Evolutionary conservation across 2,797 vertebrate genomes (phyloP).

Genomic region (Onychomys leucogaster): DNA sequence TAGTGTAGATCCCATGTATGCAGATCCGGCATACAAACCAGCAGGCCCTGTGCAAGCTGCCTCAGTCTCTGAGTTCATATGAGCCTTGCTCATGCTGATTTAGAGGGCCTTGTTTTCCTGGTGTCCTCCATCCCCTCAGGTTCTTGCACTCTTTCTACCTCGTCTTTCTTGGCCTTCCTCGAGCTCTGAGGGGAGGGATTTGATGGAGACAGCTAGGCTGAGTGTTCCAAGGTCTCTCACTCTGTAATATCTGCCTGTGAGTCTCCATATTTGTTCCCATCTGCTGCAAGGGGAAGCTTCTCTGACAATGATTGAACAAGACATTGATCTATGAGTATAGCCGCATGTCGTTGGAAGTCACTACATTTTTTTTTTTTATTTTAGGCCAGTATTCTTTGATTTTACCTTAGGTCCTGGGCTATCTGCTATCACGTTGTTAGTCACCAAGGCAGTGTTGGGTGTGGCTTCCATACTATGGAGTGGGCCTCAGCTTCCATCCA

Average conservation of each 20-base stretch:
- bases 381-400: not conserved
- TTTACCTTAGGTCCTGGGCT: not conserved
- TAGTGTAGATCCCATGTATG: not conserved
- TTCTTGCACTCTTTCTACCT: not conserved
- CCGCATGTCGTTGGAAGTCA: not conserved
- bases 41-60: not conserved
- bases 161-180: not conserved
- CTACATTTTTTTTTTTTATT: not conserved
- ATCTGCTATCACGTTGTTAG: not conserved
- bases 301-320: not conserved
- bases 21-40: no score
- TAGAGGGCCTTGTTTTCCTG: not conserved
- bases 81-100: not conserved
- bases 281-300: not conserved
- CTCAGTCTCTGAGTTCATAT: not conserved
- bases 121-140: not conserved
- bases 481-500: no score
- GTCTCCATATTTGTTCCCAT: not conserved
- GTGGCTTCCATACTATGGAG: not conserved
- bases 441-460: not conserved
- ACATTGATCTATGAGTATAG: not conserved
- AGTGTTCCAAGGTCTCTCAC: not conserved
- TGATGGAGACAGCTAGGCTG: not conserved
- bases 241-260: not conserved
- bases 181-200: not conserved